These are phyloP conservation scores for Solea solea DNA, from an alignment of 2,113 vertebrate species.

Conservation along the genomic window DNA sequence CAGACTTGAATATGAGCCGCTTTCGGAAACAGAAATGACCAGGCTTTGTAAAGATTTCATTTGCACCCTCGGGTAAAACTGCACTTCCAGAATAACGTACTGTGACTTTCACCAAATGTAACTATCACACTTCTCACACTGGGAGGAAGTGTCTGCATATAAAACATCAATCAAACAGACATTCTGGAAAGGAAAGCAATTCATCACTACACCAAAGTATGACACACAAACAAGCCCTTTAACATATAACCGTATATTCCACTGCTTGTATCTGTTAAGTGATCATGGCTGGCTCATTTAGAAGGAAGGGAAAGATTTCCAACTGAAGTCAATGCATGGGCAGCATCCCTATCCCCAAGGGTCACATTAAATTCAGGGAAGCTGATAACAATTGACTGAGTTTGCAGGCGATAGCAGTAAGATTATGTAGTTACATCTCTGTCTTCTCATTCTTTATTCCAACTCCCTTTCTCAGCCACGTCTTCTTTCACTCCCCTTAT, in stretches of 20 bases:
- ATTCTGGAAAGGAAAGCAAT: neutral
- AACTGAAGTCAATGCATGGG: conserved; percentile 56
- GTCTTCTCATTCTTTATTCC: conserved; percentile 27
- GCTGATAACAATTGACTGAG: conserved; percentile 76
- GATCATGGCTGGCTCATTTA: conserved; percentile 20
- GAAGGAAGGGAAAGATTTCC: conserved; percentile 14
- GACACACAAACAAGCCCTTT: conserved; percentile 11
- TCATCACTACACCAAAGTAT: neutral
- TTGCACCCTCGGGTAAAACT: conserved; percentile 31
- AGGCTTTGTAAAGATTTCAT: conserved; percentile 37
- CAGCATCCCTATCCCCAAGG: conserved; percentile 60
- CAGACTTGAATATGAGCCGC: conserved; percentile 53
- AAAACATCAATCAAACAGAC: neutral
- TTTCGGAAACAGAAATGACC: conserved; percentile 35
- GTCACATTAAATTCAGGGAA: conserved; percentile 73
- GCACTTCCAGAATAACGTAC: conserved; percentile 17
- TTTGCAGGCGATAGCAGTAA: conserved; percentile 52
- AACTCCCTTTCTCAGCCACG: conserved; percentile 12
- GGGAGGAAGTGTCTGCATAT: neutral
- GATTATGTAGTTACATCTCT: conserved; percentile 55
- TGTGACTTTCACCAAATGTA: conserved; percentile 36
- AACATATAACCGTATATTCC: conserved; percentile 5
- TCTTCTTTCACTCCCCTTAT: neutral
- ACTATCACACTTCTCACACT: conserved; percentile 1
- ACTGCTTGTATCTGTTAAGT: conserved; percentile 10